Base-by-base conservation (phyloP, 2,888 invertebrate genomes). In the Gymnosoma rotundatum region DNA sequence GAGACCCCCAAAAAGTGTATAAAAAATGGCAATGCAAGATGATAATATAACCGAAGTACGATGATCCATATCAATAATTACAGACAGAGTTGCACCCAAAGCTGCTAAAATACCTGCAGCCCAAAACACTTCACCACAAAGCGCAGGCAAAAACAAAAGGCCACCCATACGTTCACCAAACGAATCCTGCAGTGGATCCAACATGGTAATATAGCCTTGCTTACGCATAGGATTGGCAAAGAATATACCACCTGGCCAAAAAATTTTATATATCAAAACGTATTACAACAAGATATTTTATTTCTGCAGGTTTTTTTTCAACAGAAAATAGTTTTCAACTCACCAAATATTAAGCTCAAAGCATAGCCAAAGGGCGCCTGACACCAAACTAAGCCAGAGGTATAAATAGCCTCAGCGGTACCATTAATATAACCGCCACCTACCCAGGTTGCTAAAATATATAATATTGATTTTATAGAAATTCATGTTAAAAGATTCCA, bases 391-490 rank as follows among this genome's bases (percentile, higher is more conserved):
- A 99, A 93, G 1, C 98, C 98, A 83, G 94, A 95, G 54, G 97
- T 97, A 93, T 97, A 99, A 89, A 99, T 97, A 63, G 97, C 97
- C 93, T 99, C 99, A 36, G 99, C 98, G 20, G 99, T 99, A 86
- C 99, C 99, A 92, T 99, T 99, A 92, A 99, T 99, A 93, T 99
- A 99, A 69, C 99, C 99, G 58, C 99, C 99, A 85, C 99, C 99
- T 72, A 99, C 99, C 99, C 99, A 99, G 18, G 99, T 99, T 63
- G 99, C 99, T 97, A 93, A 20, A 52, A 52, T 9, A 32, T 0
- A 7, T 32, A 32, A 32, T 7, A 32, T 25, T 7, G 6, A 32
- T 32, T 32, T 32, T 8, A 32, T 32, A 25, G 25, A 25, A 25
- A 25, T n/a, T 32, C 25, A 32, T 32, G 32, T 32, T 32, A 1